Base-by-base conservation (phyloP, 2,113 vertebrate species). In the Myrmecobius fasciatus region DNA sequence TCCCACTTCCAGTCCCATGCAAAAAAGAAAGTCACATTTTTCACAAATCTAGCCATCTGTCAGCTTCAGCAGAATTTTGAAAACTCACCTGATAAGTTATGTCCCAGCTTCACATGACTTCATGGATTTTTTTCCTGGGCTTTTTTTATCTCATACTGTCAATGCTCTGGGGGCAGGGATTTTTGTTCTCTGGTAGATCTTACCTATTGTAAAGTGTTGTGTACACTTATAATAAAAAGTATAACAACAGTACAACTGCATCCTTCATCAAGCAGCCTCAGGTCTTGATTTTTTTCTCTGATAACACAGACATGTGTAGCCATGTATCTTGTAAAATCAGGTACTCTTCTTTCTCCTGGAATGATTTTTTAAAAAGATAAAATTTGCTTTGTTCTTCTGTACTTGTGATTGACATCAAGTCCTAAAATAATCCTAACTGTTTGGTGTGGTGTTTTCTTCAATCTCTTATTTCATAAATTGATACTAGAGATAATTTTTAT, bases 401-500 rank as follows among this genome's bases (percentile, higher is more conserved):
- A 88, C 94, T 67, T 36, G 36, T 92, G 91, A 89, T 52, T 83
- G 94, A 47, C 28, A 36, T 48, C n/a, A 36, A 28, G 3, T 26
- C 25, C 83, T 53, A 90, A 90, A 89, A 48, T 25, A 51, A 93
- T n/a, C 51, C 25, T 36, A 48, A n/a, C 89, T n/a, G 92, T 47
- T 94, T 92, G 89, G 49, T 47, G 24, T 93, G 92, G 93, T 0
- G 2, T 43, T 91, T 94, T 91, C 56, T 11, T 94, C 91, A 20
- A 52, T 20, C 75, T 93, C 92, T 60, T 60, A 91, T 47, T 53
- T 91, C 9, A 31, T 93, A 52, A 90, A 26, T 51, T 88, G 91
- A 48, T 51, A 93, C 9, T 88, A 83, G 83, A 92, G 60, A 93
- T 94, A 75, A 93, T 94, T 95, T 90, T 88, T 83, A n/a, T 43